Evolutionary conservation across 2,113 vertebrate genomes (phyloP).

Genomic region (Nycticorax nycticorax): DNA sequence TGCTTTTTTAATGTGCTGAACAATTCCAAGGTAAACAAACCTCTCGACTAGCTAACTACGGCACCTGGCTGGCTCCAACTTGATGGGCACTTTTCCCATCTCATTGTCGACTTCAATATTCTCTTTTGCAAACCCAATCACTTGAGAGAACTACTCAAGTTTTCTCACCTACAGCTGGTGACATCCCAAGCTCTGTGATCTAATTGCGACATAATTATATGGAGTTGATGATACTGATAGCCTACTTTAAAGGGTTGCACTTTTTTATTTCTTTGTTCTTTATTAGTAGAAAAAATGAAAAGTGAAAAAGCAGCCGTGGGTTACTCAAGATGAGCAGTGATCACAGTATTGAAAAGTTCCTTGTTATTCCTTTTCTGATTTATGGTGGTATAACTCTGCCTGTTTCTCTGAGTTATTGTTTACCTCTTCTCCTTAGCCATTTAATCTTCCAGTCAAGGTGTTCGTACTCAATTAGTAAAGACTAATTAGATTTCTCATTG

Average conservation of each 20-base stretch:
- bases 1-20: background rate
- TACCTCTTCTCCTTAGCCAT: background rate
- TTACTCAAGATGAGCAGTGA: background rate
- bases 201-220: slow-evolving; percentile 24
- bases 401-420: background rate
- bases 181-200: background rate
- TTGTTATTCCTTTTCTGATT: background rate
- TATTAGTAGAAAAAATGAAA: background rate
- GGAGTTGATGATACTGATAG: background rate
- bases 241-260: background rate
- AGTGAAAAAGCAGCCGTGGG: background rate
- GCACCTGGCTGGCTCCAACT: background rate
- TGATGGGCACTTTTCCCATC: background rate
- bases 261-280: background rate
- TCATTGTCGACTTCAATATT: slow-evolving; percentile 7
- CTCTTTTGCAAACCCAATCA: background rate
- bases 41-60: background rate
- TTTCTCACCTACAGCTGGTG: slow-evolving; percentile 6
- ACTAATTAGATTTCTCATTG: slow-evolving; percentile 4
- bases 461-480: slow-evolving; percentile 7
- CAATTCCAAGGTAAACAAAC: slow-evolving; percentile 8
- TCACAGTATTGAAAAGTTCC: background rate
- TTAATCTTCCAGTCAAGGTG: background rate
- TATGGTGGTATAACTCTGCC: background rate
- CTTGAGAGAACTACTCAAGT: background rate